Base-by-base conservation (phyloP, 1,140 invertebrate genomes). In the Anoplolepis gracilipes region DNA sequence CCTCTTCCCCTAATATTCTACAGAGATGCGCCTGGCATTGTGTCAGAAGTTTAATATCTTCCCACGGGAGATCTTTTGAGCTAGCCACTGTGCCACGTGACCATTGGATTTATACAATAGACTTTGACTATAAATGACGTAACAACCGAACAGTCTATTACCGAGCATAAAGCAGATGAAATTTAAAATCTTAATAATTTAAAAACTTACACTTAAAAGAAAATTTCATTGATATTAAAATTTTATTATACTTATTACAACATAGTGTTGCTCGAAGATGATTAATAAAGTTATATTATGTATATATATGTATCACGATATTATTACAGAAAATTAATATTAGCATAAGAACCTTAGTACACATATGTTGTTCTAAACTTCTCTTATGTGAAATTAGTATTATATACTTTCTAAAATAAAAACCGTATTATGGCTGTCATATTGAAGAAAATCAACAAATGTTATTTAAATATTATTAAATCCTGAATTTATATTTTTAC, bases 31-130 rank as follows among this genome's bases (percentile, higher is more conserved):
- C 76, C n/a, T 42, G 33, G 64, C 22, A 61, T 77, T 78, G 69
- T 82, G 78, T 79, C 84, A 84, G 85, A 89, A 93, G 91, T 93
- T 93, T 93, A 93, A 94, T 93, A 94, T 93, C 92, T 90, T 93
- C 92, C 85, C 88, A 87, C 81, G 85, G 87, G 88, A 86, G 79
- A 59, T 85, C 92, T 88, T 92, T 90, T 90, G 87, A 90, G 88
- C 86, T 84, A 59, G 64, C 64, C 88, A 73, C 69, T 33, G n/a
- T 25, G 91, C 72, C 93, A 94, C 93, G 93, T 93, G 93, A 85
- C 92, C 89, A 88, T 89, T 93, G 87, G 91, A 92, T 93, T 92
- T 91, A 91, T 91, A 90, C 92, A 92, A 93, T 93, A 92, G 91
- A 92, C 90, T 89, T 92, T 91, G 90, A 92, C 90, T 89, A 86